Conservation (phyloP, 2,113 vertebrate genomes). For the Callipepla squamata region DNA sequence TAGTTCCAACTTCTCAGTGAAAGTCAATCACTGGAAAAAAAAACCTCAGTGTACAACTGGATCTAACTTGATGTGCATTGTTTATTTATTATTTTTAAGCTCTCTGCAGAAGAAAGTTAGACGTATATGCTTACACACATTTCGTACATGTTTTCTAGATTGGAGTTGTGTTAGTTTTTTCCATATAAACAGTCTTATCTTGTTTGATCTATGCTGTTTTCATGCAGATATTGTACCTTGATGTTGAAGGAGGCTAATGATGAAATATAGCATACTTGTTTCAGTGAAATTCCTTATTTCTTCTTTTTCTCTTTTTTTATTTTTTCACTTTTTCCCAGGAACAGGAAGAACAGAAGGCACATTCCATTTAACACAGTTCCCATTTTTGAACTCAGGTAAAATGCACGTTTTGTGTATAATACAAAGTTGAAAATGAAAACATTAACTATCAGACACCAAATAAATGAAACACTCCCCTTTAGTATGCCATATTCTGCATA, state of each 20-base stretch:
- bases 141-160: constrained; percentile 18
- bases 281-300: neutral
- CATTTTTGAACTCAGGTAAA: neutral
- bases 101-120: constrained; percentile 12
- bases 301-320: neutral
- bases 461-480: neutral
- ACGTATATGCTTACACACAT: neutral
- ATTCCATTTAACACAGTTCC: neutral
- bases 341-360: neutral
- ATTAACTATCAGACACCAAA: neutral
- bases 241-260: constrained; percentile 45
- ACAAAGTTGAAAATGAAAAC: neutral
- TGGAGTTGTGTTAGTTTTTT: neutral
- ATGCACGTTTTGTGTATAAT: neutral
- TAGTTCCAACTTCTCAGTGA: constrained; percentile 22
- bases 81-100: constrained; percentile 9
- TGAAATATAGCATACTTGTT: neutral
- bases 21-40: constrained; percentile 3
- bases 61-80: constrained; percentile 42
- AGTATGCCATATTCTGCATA: neutral
- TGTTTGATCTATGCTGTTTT: constrained; percentile 12
- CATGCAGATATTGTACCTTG: neutral
- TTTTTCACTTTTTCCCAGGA: neutral
- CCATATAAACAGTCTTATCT: constrained; percentile 52
- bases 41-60: neutral